Evolutionary conservation across 1,140 invertebrate species (phyloP), one percentile per base, ranked within the genome.

Genomic region (Philopotamus ludificatus): DNA sequence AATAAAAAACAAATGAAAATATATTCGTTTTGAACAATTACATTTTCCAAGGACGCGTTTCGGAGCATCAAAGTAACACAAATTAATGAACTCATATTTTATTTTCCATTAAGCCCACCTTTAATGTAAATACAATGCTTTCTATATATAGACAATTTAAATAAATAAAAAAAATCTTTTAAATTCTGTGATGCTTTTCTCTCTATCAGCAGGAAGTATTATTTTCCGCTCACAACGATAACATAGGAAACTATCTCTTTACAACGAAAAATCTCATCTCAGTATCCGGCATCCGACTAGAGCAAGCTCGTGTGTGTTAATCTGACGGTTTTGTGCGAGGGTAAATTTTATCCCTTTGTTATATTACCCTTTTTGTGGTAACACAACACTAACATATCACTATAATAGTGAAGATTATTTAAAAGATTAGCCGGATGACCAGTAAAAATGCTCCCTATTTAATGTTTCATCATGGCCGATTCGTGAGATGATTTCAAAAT

Each of bases 171-270:
- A n/a, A n/a, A n/a, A n/a, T n/a, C n/a, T n/a, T n/a, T n/a, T n/a
- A n/a, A n/a, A n/a, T n/a, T n/a, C n/a, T n/a, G n/a, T n/a, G n/a
- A n/a, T n/a, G n/a, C n/a, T n/a, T n/a, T n/a, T n/a, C 53, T 15
- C 25, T 57, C 15, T 57, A 57, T 57, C 53, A 10, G 22, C 20
- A 9, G 28, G 25, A 57, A 57, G 53, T 18, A 57, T 41, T 57
- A 57, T 57, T 57, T 34, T 54, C 51, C 51, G 51, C 4, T 25
- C 20, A 54, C 51, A 12, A 26, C 8, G 21, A 21, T 21, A 25
- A 25, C 51, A 21, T 1, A 28, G 23, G 34, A 57, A 57, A 57
- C 15, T 57, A 57, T 57, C 23, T 57, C 53, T 57, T 57, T 57
- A 41, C 50, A 41, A 18, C 26, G 53, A 41, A 57, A 57, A 57